Conservation (phyloP, 2,113 vertebrate genomes). For the Rhinogobius similis region DNA sequence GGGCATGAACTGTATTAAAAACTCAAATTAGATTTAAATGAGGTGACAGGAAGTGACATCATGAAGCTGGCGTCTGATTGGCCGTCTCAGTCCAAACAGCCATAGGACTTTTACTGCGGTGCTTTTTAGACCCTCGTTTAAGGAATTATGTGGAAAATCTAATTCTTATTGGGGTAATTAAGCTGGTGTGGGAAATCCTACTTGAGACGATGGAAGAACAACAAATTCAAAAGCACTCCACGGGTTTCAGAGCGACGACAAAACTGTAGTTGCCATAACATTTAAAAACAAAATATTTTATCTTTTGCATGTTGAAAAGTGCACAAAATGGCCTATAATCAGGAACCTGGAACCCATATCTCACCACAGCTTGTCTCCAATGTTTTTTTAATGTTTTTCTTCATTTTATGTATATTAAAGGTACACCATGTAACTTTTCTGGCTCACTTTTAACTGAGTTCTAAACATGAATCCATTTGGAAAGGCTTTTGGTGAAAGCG, state of each 20-base stretch:
- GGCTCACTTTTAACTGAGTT: too few species aligned
- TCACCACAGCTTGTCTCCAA: too few species aligned
- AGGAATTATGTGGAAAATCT: slow-evolving; percentile 32
- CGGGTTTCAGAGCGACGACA: neutral
- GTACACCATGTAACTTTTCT: too few species aligned
- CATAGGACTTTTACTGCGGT: slow-evolving; percentile 43
- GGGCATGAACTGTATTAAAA: neutral
- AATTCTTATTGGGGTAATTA: slow-evolving; percentile 12
- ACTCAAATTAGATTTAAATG: slow-evolving; percentile 45
- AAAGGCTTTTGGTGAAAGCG: too few species aligned
- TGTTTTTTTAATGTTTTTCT: too few species aligned
- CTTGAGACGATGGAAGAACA: neutral
- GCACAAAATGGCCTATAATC: too few species aligned
- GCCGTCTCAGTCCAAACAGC: slow-evolving; percentile 46
- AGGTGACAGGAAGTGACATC: slow-evolving; percentile 70
- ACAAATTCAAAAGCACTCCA: neutral
- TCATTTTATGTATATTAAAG: too few species aligned
- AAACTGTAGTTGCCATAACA: too few species aligned
- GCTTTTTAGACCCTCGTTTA: slow-evolving; percentile 33
- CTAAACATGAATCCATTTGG: too few species aligned
- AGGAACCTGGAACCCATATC: too few species aligned
- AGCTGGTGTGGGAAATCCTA: slow-evolving; percentile 10
- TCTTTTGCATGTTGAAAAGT: too few species aligned
- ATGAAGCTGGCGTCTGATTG: slow-evolving; percentile 64
- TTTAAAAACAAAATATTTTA: too few species aligned